These are phyloP conservation scores for Zaprionus camerounensis DNA, from an alignment of 1,140 invertebrate species.

Conservation along the genomic window DNA sequence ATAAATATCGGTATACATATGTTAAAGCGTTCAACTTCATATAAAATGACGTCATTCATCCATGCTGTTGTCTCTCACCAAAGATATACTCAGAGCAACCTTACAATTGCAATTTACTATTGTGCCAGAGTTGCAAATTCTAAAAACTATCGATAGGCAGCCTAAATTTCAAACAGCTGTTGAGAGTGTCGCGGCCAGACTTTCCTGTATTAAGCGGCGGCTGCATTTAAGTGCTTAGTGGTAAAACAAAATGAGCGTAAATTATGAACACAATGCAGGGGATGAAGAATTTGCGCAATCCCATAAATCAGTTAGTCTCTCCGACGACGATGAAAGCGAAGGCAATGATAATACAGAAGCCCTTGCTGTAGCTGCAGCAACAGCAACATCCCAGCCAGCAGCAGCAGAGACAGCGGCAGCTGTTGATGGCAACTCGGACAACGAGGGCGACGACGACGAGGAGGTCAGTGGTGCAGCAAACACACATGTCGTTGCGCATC, in stretches of 20 bases:
- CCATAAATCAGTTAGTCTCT: constrained; percentile 46
- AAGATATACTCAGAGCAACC: background rate
- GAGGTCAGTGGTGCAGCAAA: constrained; percentile 72
- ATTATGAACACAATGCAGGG: constrained; percentile 55
- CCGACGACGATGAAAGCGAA: constrained; percentile 64
- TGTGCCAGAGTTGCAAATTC: background rate
- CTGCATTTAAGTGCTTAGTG: constrained; percentile 15
- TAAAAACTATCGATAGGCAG: constrained; percentile 28
- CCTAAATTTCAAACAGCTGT: constrained; percentile 27
- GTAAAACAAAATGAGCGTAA: constrained; percentile 54
- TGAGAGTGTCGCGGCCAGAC: constrained; percentile 22
- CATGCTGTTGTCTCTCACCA: background rate
- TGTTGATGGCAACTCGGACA: constrained; percentile 6
- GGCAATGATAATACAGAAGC: constrained; percentile 23
- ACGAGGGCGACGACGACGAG: constrained; percentile 6
- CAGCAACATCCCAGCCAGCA: constrained; percentile 1
- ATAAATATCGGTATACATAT: no score
- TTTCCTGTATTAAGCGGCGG: constrained; percentile 30
- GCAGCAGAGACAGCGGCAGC: background rate
- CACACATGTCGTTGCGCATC: constrained; percentile 89
- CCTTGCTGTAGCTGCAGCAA: background rate
- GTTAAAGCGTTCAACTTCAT: no score
- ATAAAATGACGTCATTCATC: constrained; percentile 5
- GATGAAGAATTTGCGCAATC: constrained; percentile 46
- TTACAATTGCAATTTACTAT: background rate